These are phyloP conservation scores for Malurus melanocephalus DNA, from an alignment of 2,113 vertebrate genomes.

Conservation along the genomic window DNA sequence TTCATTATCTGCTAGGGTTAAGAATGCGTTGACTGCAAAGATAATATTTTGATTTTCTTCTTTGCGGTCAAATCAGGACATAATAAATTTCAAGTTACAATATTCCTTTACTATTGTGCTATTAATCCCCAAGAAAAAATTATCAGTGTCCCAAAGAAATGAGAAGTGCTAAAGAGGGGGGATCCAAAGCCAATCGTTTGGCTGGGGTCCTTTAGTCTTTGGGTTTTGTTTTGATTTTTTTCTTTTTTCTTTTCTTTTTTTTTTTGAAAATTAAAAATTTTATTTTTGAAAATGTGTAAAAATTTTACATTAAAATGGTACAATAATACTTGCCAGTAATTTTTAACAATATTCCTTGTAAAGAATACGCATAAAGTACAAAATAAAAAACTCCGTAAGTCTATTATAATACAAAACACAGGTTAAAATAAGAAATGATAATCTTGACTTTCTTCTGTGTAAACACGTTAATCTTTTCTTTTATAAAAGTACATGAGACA, in stretches of 20 bases:
- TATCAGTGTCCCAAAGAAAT: background rate
- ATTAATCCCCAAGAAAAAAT: background rate
- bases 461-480: slow-evolving; percentile 71
- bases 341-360: slow-evolving; percentile 89
- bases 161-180: slow-evolving; percentile 29
- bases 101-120: background rate
- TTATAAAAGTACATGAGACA: slow-evolving; percentile 70
- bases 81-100: background rate
- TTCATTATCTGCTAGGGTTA: background rate
- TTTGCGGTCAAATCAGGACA: background rate
- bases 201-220: slow-evolving; percentile 10
- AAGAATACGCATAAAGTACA: slow-evolving; percentile 89
- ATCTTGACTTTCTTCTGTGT: slow-evolving; percentile 72
- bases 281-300: slow-evolving; percentile 88
- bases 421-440: slow-evolving; percentile 82
- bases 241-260: slow-evolving; percentile 35
- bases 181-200: slow-evolving; percentile 16
- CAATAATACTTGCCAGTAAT: slow-evolving; percentile 87
- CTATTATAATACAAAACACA: slow-evolving; percentile 89
- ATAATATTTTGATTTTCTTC: background rate
- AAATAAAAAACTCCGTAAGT: slow-evolving; percentile 72
- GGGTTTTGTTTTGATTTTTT: background rate
- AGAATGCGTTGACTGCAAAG: background rate
- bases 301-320: slow-evolving; percentile 93
- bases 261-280: slow-evolving; percentile 82